phyloP scores from a whole-genome alignment of 2,113 vertebrate species.

The Paralichthys olivaceus region DNA sequence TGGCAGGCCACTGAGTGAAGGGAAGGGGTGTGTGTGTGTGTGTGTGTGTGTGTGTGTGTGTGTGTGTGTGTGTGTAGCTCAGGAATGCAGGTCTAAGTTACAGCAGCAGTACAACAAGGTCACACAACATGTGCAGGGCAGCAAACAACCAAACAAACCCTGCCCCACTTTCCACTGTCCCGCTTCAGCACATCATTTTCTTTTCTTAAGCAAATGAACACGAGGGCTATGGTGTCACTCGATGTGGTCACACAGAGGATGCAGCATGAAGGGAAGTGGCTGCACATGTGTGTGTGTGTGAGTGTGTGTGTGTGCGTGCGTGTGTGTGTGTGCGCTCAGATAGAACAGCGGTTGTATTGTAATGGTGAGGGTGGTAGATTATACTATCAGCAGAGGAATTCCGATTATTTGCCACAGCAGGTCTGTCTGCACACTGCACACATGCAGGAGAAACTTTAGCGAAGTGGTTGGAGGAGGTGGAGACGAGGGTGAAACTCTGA shows the following conservation, averaged over 20 bases:
- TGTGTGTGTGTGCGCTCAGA: conserved; percentile 16
- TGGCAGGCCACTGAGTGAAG: conserved; percentile 35
- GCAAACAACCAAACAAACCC: conserved; percentile 28
- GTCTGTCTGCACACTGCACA: conserved; percentile 45
- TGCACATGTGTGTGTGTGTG: conserved; percentile 14
- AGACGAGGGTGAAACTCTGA: not conserved
- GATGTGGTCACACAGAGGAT: conserved; percentile 24
- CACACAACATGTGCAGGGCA: conserved; percentile 9
- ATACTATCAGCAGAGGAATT: conserved; percentile 77
- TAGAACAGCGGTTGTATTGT: conserved; percentile 72
- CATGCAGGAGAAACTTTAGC: conserved; percentile 48
- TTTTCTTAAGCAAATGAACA: not conserved
- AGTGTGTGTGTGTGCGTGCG: conserved; percentile 27
- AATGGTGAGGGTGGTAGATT: conserved; percentile 63
- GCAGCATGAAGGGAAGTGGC: conserved; percentile 44
- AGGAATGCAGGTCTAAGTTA: conserved; percentile 49
- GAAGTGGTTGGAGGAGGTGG: not conserved
- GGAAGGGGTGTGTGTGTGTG: not conserved
- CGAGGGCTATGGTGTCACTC: conserved; percentile 36
- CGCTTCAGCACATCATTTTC: conserved; percentile 17
- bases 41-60: conserved; percentile 1
- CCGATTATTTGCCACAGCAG: conserved; percentile 66
- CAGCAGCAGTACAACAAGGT: conserved; percentile 35
- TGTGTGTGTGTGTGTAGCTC: not conserved
- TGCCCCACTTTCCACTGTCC: conserved; percentile 1